Conservation (phyloP, 2,113 vertebrate genomes). For the Girardinichthys multiradiatus region DNA sequence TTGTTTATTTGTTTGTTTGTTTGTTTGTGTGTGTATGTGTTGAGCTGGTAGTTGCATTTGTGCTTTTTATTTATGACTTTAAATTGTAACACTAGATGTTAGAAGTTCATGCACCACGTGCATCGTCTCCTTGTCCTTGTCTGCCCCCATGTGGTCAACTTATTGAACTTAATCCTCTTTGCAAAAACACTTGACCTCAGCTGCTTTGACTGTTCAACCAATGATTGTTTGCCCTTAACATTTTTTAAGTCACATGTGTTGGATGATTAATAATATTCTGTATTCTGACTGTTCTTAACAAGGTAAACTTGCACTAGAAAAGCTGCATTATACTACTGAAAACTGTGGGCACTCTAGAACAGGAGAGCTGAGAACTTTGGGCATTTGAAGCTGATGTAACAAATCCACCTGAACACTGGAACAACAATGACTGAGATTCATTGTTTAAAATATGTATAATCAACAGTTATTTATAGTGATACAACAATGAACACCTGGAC, state of each 20-base stretch:
- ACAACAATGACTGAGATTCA: constrained; percentile 29
- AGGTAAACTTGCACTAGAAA: constrained; percentile 69
- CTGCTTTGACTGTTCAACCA: constrained; percentile 23
- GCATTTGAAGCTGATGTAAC: constrained; percentile 41
- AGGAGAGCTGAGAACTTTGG: constrained; percentile 18
- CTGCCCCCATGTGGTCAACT: constrained; percentile 58
- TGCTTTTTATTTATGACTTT: constrained; percentile 61
- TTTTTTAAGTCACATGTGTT: constrained; percentile 1
- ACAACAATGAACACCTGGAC: constrained; percentile 4
- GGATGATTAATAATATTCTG: background rate
- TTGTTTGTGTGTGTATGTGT: constrained; percentile 12
- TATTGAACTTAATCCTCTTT: constrained; percentile 28
- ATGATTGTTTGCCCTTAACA: constrained; percentile 14
- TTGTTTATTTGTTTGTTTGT: constrained; percentile 2
- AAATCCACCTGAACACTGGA: constrained; percentile 66
- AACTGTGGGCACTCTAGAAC: constrained; percentile 16
- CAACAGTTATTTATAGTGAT: constrained; percentile 8
- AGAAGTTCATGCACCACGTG: background rate
- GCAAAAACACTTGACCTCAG: constrained; percentile 52
- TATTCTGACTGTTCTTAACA: constrained; percentile 23
- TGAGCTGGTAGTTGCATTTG: constrained; percentile 9
- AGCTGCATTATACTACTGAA: constrained; percentile 75
- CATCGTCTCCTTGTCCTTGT: constrained; percentile 39
- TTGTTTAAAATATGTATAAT: constrained; percentile 22
- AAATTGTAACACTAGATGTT: constrained; percentile 55